Base-by-base conservation (phyloP, 2,888 invertebrate genomes). In the Drosophila quasianomalipes region DNA sequence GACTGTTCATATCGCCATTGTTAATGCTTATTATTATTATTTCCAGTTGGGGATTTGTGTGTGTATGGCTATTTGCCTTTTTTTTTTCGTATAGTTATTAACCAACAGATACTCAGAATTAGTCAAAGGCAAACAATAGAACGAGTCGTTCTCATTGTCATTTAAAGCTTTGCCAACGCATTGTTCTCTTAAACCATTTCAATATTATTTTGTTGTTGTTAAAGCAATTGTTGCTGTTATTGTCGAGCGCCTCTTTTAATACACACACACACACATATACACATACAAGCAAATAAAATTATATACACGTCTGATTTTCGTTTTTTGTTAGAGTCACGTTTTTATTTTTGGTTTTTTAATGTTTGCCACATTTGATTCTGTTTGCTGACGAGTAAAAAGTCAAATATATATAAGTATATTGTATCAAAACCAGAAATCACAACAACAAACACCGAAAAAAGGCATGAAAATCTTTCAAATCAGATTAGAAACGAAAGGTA, bases 291-390 rank as follows among this genome's bases (percentile, higher is more conserved):
- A 80, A 60, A 65, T 55, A 80, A 81, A 79, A 81, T 77, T 74
- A 81, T 62, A 79, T 79, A 85, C 89, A 86, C 82, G 89, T 88
- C 64, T 88, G 88, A 76, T 30, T 47, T n/a, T 28, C n/a, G 3
- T 5, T 16, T 28, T 82, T 81, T 82, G 76, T 78, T 77, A 75
- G 74, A 86, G 86, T 86, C 86, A 86, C 84, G 81, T 85, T 86
- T 87, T 86, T 84, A 35, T 49, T 33, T 61, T 53, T 26, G 30
- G 30, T 19, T 58, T 54, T 33, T 47, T 31, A 71, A 77, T 81
- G 47, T 26, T 47, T 47, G 28, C 47, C 47, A 76, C 30, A 52
- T 58, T 35, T 44, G 22, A 44, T 58, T 58, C 22, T 81, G 65
- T 85, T 74, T 83, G 84, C 79, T 85, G 85, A 85, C 85, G 67